These are phyloP conservation scores for Lapara coniferarum DNA, from an alignment of 2,888 invertebrate genomes.

Conservation along the genomic window DNA sequence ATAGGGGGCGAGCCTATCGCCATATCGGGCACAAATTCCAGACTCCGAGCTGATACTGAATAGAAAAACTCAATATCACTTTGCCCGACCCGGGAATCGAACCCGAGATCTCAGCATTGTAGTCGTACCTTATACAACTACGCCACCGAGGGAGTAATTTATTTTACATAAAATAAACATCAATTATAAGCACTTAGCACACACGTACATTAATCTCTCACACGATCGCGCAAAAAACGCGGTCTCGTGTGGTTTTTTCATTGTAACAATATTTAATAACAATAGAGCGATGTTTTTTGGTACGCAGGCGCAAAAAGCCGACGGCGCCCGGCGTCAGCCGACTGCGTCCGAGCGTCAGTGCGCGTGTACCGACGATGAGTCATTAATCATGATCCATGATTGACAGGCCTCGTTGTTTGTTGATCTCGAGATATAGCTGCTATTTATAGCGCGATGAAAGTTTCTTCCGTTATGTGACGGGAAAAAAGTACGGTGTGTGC, in stretches of 20 bases:
- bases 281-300: neutral
- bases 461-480: constrained; percentile 18
- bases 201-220: neutral
- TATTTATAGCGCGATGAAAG: constrained; percentile 26
- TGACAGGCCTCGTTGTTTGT: constrained; percentile 32
- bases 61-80: too few species aligned
- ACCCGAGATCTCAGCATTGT: too few species aligned
- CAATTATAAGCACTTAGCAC: neutral
- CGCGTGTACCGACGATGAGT: constrained; percentile 33
- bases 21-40: too few species aligned
- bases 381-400: constrained; percentile 53
- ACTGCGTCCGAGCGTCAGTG: neutral
- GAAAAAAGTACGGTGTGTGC: neutral
- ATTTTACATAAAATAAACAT: neutral
- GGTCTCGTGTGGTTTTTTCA: neutral
- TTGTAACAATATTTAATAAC: neutral
- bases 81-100: too few species aligned
- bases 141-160: too few species aligned
- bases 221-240: neutral
- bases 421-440: constrained; percentile 29
- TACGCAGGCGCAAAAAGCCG: neutral
- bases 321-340: neutral
- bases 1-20: too few species aligned
- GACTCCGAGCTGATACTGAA: too few species aligned
- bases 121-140: too few species aligned